Conservation (phyloP, 2,113 vertebrate genomes). For the Recurvirostra avosetta region DNA sequence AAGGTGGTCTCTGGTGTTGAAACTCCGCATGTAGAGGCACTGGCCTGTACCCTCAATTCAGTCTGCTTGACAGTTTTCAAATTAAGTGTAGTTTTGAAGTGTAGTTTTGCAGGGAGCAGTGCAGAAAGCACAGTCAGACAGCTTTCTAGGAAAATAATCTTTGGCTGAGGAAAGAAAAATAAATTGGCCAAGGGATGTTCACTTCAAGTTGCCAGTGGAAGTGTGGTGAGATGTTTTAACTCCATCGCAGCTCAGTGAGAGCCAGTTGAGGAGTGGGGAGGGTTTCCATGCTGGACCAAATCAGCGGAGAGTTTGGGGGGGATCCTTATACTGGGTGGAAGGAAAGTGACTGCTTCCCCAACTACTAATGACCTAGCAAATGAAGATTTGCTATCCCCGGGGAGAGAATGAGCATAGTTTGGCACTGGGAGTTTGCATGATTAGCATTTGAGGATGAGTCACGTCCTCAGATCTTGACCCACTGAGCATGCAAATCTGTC, state of each 20-base stretch:
- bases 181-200: constrained; percentile 10
- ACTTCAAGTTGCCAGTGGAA: neutral
- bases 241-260: neutral
- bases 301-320: neutral
- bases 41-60: neutral
- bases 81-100: neutral
- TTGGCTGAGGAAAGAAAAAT: constrained; percentile 17
- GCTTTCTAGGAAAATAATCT: constrained; percentile 54
- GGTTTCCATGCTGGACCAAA: neutral
- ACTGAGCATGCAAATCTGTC: neutral
- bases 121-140: neutral
- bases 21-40: neutral
- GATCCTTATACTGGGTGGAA: neutral
- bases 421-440: neutral
- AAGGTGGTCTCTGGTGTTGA: neutral
- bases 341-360: neutral
- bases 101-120: neutral
- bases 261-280: neutral
- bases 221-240: neutral
- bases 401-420: neutral
- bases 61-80: neutral
- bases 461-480: neutral
- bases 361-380: neutral
- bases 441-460: neutral
- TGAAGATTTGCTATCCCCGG: neutral